Conservation (phyloP, 2,888 invertebrate genomes). For the Brenthis ino region DNA sequence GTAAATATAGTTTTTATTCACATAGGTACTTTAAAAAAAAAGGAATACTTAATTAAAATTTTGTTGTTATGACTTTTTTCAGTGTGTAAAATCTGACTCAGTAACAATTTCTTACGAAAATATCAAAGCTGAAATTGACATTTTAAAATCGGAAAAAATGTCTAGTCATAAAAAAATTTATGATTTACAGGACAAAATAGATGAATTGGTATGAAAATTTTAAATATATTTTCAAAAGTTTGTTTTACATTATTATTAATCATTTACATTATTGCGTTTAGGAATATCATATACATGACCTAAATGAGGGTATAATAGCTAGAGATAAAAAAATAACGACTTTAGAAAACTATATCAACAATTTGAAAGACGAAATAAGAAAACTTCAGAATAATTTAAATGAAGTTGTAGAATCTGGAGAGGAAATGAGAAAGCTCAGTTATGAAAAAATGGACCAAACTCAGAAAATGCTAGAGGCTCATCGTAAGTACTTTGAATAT, state of each 20-base stretch:
- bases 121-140: constrained; percentile 58
- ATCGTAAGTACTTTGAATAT: constrained; percentile 56
- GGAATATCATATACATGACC: constrained; percentile 58
- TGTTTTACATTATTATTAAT: neutral
- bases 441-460: constrained; percentile 57
- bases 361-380: constrained; percentile 65
- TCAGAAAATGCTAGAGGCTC: constrained; percentile 64
- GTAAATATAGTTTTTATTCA: constrained; percentile 43
- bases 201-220: constrained; percentile 56
- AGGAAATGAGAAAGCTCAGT: constrained; percentile 58
- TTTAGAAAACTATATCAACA: constrained; percentile 70
- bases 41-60: neutral
- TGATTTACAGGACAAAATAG: constrained; percentile 58
- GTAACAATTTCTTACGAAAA: constrained; percentile 44
- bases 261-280: constrained; percentile 41
- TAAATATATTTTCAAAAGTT: neutral
- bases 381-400: constrained; percentile 55
- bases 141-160: constrained; percentile 61
- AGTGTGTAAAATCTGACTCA: constrained; percentile 39
- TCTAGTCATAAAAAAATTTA: constrained; percentile 55
- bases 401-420: constrained; percentile 57
- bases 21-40: neutral
- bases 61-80: constrained; percentile 1
- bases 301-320: constrained; percentile 56
- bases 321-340: constrained; percentile 64